phyloP scores from a whole-genome alignment of 92 coral and sea anemone genomes.

The Palythoa grandis region DNA sequence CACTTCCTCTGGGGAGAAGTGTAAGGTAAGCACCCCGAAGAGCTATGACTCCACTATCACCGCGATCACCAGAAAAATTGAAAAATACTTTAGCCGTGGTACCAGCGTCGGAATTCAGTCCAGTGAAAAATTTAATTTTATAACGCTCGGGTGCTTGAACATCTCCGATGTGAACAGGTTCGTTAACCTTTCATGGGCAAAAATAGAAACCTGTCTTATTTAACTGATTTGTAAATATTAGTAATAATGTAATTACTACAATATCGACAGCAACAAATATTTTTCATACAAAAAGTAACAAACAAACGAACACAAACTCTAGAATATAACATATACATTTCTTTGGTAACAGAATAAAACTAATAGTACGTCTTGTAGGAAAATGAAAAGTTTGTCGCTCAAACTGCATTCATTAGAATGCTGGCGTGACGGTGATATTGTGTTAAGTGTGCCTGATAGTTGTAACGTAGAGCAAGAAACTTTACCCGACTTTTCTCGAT shows the following conservation, averaged over 20 bases:
- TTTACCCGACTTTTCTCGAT: no score
- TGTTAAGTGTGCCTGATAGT: no score
- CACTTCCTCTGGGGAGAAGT: slow-evolving; percentile 57
- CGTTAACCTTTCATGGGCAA: background rate
- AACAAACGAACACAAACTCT: no score
- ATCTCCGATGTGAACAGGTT: slow-evolving; percentile 5
- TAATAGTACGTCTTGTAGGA: no score
- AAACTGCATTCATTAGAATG: no score
- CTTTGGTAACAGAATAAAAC: no score
- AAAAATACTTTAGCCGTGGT: slow-evolving; percentile 77
- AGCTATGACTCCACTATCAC: slow-evolving; percentile 69
- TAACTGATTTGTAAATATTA: background rate
- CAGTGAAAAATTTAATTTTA: slow-evolving; percentile 63
- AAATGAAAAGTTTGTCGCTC: no score
- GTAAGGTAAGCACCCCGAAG: slow-evolving; percentile 33
- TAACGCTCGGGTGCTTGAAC: slow-evolving; percentile 33
- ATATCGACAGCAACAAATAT: no score
- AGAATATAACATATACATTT: no score
- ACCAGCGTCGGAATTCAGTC: slow-evolving; percentile 67
- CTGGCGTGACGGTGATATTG: no score
- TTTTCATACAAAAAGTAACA: no score
- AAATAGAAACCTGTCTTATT: background rate
- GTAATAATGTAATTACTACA: background rate
- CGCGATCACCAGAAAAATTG: slow-evolving; percentile 64
- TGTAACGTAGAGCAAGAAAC: no score